A percentile compares a stretch with the other conserved stretches of the same genome.
phyloP scores from a whole-genome alignment of 2,888 invertebrate genomes.

The Polydrusus pterygomalis region DNA sequence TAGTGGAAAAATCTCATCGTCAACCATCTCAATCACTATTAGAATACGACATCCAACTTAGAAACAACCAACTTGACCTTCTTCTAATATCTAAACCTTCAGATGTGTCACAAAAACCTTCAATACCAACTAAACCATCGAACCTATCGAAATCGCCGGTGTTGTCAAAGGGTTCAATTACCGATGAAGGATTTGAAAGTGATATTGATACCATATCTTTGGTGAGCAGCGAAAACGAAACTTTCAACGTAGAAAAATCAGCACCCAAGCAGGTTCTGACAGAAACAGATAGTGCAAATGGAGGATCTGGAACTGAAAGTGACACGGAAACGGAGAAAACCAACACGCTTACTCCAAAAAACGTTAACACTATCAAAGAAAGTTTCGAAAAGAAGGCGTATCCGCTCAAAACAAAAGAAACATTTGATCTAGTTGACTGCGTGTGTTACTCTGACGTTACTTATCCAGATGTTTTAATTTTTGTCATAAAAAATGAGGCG shows the following conservation, averaged over 20 bases:
- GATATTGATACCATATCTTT: slow-evolving; percentile 71
- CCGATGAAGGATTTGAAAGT: slow-evolving; percentile 73
- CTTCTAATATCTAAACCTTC: slow-evolving; percentile 59
- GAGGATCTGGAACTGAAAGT: slow-evolving; percentile 69
- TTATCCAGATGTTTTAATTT: slow-evolving; percentile 69
- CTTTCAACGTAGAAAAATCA: slow-evolving; percentile 62
- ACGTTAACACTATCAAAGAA: slow-evolving; percentile 51
- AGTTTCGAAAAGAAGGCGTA: slow-evolving; percentile 48
- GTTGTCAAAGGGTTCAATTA: slow-evolving; percentile 55
- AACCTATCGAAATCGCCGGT: slow-evolving; percentile 17
- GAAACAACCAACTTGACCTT: slow-evolving; percentile 65
- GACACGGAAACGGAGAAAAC: slow-evolving; percentile 62
- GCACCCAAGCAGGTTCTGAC: slow-evolving; percentile 60
- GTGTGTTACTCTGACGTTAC: slow-evolving; percentile 71
- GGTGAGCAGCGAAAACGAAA: slow-evolving; percentile 69
- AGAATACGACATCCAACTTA: slow-evolving; percentile 68
- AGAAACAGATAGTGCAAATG: slow-evolving; percentile 72
- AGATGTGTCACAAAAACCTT: slow-evolving; percentile 56
- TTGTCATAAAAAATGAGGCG: slow-evolving; percentile 69
- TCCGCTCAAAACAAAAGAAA: slow-evolving; percentile 60
- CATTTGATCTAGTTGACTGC: slow-evolving; percentile 70
- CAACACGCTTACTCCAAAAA: slow-evolving; percentile 55
- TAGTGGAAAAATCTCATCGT: slow-evolving; percentile 68
- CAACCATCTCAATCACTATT: slow-evolving; percentile 62
- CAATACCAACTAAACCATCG: slow-evolving; percentile 62